A percentile compares a stretch with the other conserved stretches of the same genome.
These are phyloP conservation scores for Strigamia maritima DNA, from an alignment of 2,888 invertebrate species.

Conservation along the genomic window DNA sequence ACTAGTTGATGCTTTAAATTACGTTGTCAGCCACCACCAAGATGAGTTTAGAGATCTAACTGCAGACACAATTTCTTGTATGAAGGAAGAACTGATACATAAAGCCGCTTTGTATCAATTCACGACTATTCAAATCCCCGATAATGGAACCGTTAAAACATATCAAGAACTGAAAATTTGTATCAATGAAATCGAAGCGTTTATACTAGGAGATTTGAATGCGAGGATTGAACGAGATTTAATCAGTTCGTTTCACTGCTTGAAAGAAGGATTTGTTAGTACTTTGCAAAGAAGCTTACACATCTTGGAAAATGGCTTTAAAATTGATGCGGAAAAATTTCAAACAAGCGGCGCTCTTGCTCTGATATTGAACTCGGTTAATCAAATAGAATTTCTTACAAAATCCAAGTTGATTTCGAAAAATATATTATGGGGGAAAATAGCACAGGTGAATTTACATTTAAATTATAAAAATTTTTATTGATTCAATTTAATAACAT, in stretches of 20 bases:
- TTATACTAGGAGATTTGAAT: constrained; percentile 70
- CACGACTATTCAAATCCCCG: constrained; percentile 50
- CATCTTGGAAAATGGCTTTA: constrained; percentile 61
- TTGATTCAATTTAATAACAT: background rate
- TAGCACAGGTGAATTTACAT: constrained; percentile 57
- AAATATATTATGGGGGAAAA: constrained; percentile 63
- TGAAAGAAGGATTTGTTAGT: constrained; percentile 73
- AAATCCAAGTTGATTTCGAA: constrained; percentile 64
- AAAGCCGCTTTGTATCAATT: constrained; percentile 56
- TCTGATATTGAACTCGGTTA: constrained; percentile 69
- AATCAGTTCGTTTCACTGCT: constrained; percentile 73
- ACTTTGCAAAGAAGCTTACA: constrained; percentile 73
- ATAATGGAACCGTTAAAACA: constrained; percentile 49
- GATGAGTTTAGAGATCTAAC: constrained; percentile 73
- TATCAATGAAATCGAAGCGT: constrained; percentile 71
- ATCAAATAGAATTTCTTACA: constrained; percentile 69
- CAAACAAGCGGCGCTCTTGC: constrained; percentile 70
- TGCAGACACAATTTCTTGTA: constrained; percentile 67
- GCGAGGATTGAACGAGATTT: constrained; percentile 73
- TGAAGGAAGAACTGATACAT: constrained; percentile 60
- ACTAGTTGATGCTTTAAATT: constrained; percentile 68
- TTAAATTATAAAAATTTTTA: background rate
- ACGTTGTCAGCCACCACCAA: constrained; percentile 70
- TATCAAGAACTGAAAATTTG: constrained; percentile 55
- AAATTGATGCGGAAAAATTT: constrained; percentile 56